Base-by-base conservation (phyloP, 2,797 vertebrate species). In the Myotis planiceps region DNA sequence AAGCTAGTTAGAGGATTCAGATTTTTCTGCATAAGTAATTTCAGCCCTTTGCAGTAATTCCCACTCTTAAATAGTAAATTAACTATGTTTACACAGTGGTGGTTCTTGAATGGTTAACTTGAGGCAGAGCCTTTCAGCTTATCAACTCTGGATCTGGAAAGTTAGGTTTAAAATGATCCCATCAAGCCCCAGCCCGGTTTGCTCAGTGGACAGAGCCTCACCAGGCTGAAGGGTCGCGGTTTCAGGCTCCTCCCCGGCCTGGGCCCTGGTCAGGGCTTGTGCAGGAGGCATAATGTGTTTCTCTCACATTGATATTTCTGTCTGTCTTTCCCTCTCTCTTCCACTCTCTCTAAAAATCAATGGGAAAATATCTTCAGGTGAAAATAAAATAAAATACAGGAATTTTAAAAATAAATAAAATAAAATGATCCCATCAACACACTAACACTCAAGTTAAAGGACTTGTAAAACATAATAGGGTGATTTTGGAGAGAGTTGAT, bases 21-120 rank as follows among this genome's bases (percentile, higher is more conserved):
- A 85, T 42, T 95, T 90, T 80, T 18, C 37, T 92, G 18, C 49
- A n/a, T 79, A 32, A 92, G 53, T 92, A 71, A 63, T 92, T 84
- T 74, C 27, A 85, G 23, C 5, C 1, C 16, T 15, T 80, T 75
- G 18, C 39, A 66, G 66, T 75, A 72, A 79, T 79, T 71, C 32
- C 63, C 12, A 42, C 51, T 78, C 45, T 42, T 39, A 60, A 76
- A 39, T 74, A 81, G 39, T 69, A 63, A 82, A 66, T 69, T n/a
- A 89, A 84, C 63, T 60, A 8, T 76, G 34, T 83, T 84, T 84
- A 85, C 19, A 79, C 14, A 32, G 72, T 80, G 29, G 19, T 94
- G 69, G 51, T 5, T 91, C 66, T 80, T 82, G 21, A 47, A 6
- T 89, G 12, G 27, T 92, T 85, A 95, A 58, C 39, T 39, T 58